A percentile compares a stretch with the other conserved stretches of the same genome.
Evolutionary conservation across 2,888 invertebrate genomes (phyloP).

Genomic region (Harpagoxenus sublaevis): DNA sequence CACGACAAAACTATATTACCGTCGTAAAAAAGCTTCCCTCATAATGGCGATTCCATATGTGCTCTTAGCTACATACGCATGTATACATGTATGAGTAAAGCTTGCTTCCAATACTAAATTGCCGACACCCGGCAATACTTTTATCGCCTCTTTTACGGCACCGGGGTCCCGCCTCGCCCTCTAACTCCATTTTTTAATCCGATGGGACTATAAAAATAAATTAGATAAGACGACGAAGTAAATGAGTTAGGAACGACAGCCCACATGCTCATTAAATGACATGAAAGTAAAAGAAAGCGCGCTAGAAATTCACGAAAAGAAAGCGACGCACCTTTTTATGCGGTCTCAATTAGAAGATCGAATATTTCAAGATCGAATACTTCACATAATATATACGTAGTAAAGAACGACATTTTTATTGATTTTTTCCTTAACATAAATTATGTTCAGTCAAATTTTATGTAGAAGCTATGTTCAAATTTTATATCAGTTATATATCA

Average conservation of each 20-base stretch:
- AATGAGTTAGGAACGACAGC: constrained; percentile 52
- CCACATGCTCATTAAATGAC: constrained; percentile 60
- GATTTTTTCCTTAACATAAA: not conserved
- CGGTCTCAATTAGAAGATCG: not conserved
- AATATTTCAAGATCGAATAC: not conserved
- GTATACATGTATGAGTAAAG: constrained; percentile 1
- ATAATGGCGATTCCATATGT: constrained; percentile 69
- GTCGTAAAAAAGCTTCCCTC: constrained; percentile 63
- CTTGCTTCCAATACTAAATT: constrained; percentile 72
- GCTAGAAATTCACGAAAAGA: not conserved
- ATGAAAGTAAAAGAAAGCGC: not conserved
- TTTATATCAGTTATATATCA: not conserved
- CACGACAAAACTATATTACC: constrained; percentile 63
- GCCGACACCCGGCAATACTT: constrained; percentile 70
- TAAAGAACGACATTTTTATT: not conserved
- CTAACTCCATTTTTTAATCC: constrained; percentile 70
- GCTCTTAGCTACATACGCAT: constrained; percentile 25
- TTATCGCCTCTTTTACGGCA: constrained; percentile 74
- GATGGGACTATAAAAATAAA: constrained; percentile 74
- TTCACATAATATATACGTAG: not conserved
- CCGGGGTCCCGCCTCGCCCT: constrained; percentile 40
- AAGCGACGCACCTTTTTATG: not conserved
- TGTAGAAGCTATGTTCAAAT: not conserved
- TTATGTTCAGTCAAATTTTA: not conserved
- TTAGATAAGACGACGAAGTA: constrained; percentile 63